A percentile compares a stretch with the other conserved stretches of the same genome.
Conservation (phyloP, 2,888 invertebrate species). For the Stenichneumon culpator region DNA sequence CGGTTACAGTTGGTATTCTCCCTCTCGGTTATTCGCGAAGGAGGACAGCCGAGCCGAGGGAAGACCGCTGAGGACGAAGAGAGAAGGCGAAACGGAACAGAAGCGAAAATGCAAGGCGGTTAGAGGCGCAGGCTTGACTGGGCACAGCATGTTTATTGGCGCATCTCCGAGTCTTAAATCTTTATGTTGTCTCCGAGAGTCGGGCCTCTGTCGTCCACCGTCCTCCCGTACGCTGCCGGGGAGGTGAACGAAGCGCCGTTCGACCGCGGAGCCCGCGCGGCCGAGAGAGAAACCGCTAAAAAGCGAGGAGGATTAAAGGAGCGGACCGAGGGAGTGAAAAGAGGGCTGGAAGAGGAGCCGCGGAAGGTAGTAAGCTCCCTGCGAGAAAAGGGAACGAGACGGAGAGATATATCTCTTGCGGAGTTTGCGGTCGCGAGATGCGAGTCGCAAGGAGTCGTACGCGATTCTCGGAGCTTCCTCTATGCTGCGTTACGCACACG, state of each 20-base stretch:
- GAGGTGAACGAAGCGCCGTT: constrained; percentile 18
- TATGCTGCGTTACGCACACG: constrained; percentile 65
- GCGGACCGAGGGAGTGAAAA: constrained; percentile 68
- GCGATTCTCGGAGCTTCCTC: constrained; percentile 76
- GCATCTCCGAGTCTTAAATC: constrained; percentile 85
- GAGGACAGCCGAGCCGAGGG: constrained; percentile 47
- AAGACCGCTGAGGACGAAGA: constrained; percentile 24
- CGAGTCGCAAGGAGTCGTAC: constrained; percentile 79
- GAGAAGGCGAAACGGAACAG: constrained; percentile 67
- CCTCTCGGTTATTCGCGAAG: not conserved
- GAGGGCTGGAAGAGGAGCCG: constrained; percentile 65
- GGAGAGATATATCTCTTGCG: constrained; percentile 80
- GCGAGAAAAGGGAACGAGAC: constrained; percentile 72
- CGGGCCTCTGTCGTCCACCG: constrained; percentile 75
- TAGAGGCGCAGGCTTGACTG: constrained; percentile 78
- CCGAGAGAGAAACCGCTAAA: constrained; percentile 16
- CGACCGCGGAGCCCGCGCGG: constrained; percentile 4
- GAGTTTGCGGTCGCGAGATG: constrained; percentile 80
- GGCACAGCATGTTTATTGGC: constrained; percentile 85
- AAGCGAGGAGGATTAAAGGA: constrained; percentile 51
- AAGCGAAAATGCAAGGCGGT: constrained; percentile 72
- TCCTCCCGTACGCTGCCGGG: constrained; percentile 56
- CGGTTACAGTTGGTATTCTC: constrained; percentile 6
- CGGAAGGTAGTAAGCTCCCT: constrained; percentile 34
- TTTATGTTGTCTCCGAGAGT: constrained; percentile 85